Evolutionary conservation across 2,113 vertebrate genomes (phyloP).

Genomic region (Ondatra zibethicus): DNA sequence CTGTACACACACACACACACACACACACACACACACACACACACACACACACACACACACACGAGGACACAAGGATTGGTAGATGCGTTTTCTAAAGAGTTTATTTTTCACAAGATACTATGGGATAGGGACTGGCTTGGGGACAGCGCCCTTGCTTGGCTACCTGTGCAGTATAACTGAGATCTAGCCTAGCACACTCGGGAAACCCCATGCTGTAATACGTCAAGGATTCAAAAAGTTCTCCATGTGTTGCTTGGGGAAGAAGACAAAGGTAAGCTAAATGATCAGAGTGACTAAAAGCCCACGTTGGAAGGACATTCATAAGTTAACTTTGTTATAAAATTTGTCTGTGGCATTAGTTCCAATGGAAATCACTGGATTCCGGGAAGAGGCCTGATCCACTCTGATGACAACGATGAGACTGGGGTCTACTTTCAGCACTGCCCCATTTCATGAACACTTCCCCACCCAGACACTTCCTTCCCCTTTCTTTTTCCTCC

Average conservation of each 20-base stretch:
- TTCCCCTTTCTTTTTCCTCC: background rate
- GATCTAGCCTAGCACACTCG: background rate
- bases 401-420: background rate
- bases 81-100: background rate
- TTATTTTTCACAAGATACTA: background rate
- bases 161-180: background rate
- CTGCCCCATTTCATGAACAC: background rate
- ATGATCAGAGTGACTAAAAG: background rate
- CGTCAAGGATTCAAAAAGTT: slow-evolving; percentile 2
- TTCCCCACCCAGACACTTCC: background rate
- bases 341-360: background rate
- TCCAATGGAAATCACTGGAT: background rate
- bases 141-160: background rate
- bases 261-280: slow-evolving; percentile 9
- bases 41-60: background rate
- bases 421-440: background rate
- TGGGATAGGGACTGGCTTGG: background rate
- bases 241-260: background rate
- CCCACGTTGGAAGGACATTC: background rate
- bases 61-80: background rate
- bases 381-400: background rate
- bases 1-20: background rate
- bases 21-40: background rate
- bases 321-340: slow-evolving; percentile 9
- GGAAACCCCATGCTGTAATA: background rate